These are phyloP conservation scores for Scaptomyza cyrtandrae DNA, from an alignment of 2,888 invertebrate species.

Conservation along the genomic window DNA sequence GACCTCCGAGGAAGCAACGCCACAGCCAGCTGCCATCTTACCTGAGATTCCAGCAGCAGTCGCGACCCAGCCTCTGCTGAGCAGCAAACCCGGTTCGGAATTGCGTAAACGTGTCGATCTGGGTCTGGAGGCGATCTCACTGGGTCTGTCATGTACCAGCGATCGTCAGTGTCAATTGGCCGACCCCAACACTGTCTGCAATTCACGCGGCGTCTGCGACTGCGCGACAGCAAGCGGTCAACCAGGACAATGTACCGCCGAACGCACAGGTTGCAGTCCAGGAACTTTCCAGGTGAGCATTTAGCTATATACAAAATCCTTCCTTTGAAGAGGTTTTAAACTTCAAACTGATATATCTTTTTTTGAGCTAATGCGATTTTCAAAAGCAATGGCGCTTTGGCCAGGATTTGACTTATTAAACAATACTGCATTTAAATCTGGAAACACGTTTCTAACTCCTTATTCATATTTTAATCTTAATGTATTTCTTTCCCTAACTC, in stretches of 20 bases:
- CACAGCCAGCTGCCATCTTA: slow-evolving; percentile 56
- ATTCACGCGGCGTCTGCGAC: slow-evolving; percentile 87
- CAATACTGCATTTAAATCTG: too few species aligned
- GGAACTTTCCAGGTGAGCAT: slow-evolving; percentile 90
- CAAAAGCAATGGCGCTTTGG: too few species aligned
- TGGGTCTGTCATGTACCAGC: slow-evolving; percentile 90
- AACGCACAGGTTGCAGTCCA: slow-evolving; percentile 91
- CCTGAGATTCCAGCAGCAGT: slow-evolving; percentile 22
- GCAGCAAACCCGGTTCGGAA: slow-evolving; percentile 71
- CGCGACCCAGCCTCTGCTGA: slow-evolving; percentile 26
- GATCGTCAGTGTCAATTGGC: slow-evolving; percentile 92
- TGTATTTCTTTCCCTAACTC: background rate
- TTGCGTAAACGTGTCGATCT: slow-evolving; percentile 84
- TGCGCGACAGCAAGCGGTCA: slow-evolving; percentile 88
- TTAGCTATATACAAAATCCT: too few species aligned
- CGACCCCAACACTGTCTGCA: slow-evolving; percentile 91
- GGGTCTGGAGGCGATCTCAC: slow-evolving; percentile 86
- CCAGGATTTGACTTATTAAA: too few species aligned
- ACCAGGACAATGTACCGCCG: slow-evolving; percentile 88
- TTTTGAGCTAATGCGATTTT: too few species aligned
- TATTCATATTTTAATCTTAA: too few species aligned
- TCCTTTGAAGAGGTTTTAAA: background rate
- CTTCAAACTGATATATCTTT: background rate
- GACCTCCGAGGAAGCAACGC: slow-evolving; percentile 68
- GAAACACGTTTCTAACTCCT: too few species aligned